Evolutionary conservation across 1,140 invertebrate species (phyloP), one percentile per base, ranked within the genome.

Genomic region (Aphelenchoides besseyi): DNA sequence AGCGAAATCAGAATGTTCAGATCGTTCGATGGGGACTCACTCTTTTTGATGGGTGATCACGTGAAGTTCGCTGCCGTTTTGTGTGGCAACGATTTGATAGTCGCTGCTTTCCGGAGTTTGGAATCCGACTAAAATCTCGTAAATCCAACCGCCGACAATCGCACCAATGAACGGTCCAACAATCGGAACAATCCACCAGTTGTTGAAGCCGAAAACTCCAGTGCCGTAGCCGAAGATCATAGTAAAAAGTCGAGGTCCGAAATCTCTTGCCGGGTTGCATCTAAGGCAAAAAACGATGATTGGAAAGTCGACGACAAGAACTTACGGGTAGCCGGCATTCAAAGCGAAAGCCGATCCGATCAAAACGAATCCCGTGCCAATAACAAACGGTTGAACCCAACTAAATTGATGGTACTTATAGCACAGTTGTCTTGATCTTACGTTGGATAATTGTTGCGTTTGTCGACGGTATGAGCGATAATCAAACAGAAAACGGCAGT

Each of bases 191-290:
- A 9, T n/a, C 12, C 12, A 68, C 55, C 48, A 68, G 23, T 63
- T n/a, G 48, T 68, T 48, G 41, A 48, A 48, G 41, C 41, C 23
- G 12, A 79, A 75, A 30, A 53, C 30, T 84, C 79, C 52, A 85
- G 81, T 12, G 3, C 87, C 87, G 86, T 87, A 89, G 3, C 85
- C 86, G 3, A 85, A 86, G 8, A 88, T 70, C 1, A 85, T 70
- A 0, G 87, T 87, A 73, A 89, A 88, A 16, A 89, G 62, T 53
- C 88, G 77, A 1, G 89, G 89, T 8, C 48, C 85, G 8, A 90
- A 82, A 79, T 90, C 89, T 57, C 89, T 79, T 3, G 89, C 89
- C 5, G 89, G 89, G 82, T 90, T 90, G 61, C 75, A 74, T 59
- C 23, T 18, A 18, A 5, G 26, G 16, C 23, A 5, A 8, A 37